Conservation (phyloP, 35 echinoderm and acorn worm species). For the Stichopus chloronotus region DNA sequence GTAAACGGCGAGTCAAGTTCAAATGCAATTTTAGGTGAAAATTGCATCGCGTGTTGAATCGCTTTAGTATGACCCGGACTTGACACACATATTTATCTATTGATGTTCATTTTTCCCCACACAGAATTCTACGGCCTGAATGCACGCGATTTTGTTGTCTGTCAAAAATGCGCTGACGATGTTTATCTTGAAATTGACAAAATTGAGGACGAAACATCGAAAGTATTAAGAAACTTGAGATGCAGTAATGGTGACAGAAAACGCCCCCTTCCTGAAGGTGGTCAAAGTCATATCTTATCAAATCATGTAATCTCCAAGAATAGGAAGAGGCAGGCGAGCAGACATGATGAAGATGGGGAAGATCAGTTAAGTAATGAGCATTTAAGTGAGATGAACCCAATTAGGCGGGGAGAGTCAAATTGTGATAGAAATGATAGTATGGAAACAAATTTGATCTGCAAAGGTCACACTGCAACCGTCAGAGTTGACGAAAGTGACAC, state of each 20-base stretch:
- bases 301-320: not conserved
- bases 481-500: too few species aligned
- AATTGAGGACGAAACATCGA: not conserved
- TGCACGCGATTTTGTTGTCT: not conserved
- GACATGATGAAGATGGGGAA: not conserved
- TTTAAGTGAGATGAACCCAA: not conserved
- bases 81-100: too few species aligned
- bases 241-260: not conserved
- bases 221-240: not conserved
- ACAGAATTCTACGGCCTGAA: not conserved
- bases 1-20: too few species aligned
- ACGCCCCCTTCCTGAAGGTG: not conserved
- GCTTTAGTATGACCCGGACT: too few species aligned
- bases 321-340: not conserved
- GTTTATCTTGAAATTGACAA: not conserved
- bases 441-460: too few species aligned
- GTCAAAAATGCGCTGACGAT: not conserved
- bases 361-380: not conserved
- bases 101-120: too few species aligned
- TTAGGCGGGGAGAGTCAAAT: not conserved
- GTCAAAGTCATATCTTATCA: not conserved
- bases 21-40: too few species aligned
- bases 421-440: too few species aligned
- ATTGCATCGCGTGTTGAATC: too few species aligned
- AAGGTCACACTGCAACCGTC: too few species aligned